Percentiles rank a stretch among this genome's conserved stretches.
Conservation (phyloP, 2,888 invertebrate genomes). For the Dromius quadrimaculatus region DNA sequence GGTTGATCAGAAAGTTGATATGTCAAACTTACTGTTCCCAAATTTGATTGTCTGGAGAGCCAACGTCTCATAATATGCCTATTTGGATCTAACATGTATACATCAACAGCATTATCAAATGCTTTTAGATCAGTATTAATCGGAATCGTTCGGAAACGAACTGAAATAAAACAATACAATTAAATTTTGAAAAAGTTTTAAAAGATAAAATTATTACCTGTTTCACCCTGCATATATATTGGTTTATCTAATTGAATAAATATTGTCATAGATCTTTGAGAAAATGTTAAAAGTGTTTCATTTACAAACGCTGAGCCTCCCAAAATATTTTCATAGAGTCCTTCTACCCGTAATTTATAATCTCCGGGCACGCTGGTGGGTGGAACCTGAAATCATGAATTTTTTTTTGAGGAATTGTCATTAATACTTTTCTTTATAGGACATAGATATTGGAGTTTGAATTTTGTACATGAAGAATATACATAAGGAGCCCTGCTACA, state of each 20-base stretch:
- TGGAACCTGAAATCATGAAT: constrained; percentile 74
- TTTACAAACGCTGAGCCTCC: constrained; percentile 92
- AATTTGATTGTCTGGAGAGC: constrained; percentile 92
- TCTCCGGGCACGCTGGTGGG: constrained; percentile 84
- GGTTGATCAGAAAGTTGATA: constrained; percentile 94
- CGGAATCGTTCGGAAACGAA: constrained; percentile 91
- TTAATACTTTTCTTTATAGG: not conserved
- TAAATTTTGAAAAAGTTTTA: constrained; percentile 8
- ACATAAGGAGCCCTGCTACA: no score
- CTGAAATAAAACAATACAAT: constrained; percentile 66
- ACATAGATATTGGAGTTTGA: no score
- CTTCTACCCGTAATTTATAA: constrained; percentile 77
- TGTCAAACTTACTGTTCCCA: constrained; percentile 92
- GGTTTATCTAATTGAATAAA: constrained; percentile 96
- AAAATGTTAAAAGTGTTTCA: constrained; percentile 87
- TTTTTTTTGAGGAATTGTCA: not conserved
- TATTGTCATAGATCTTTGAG: constrained; percentile 92
- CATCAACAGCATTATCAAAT: constrained; percentile 90
- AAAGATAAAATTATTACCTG: constrained; percentile 67
- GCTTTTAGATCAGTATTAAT: constrained; percentile 93
- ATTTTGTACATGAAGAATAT: no score
- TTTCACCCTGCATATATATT: constrained; percentile 93
- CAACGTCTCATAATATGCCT: constrained; percentile 90
- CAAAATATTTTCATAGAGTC: constrained; percentile 77
- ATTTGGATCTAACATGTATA: constrained; percentile 91